Conservation (phyloP, 1,140 invertebrate genomes). For the Drosophila novamexicana region DNA sequence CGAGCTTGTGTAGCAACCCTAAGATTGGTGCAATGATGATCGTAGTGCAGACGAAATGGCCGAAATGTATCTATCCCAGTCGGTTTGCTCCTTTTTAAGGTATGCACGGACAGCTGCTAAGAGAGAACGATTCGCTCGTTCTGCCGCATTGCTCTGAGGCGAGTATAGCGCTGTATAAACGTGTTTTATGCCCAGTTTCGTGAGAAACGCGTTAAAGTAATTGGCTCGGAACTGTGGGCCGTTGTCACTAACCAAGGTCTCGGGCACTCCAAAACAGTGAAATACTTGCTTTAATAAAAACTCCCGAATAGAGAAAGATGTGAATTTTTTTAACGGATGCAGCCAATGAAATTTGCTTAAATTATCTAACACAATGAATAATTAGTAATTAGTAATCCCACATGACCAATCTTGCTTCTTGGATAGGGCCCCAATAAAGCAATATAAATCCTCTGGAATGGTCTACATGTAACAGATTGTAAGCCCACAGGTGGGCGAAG, state of each 20-base stretch:
- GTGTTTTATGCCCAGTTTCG: conserved; percentile 33
- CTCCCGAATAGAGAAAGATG: too few relatives aligned
- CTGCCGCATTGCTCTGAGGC: conserved; percentile 41
- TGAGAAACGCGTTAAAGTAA: conserved; percentile 44
- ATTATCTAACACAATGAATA: too few relatives aligned
- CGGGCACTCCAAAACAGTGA: conserved; percentile 46
- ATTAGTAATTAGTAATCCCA: too few relatives aligned
- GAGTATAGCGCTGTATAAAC: conserved; percentile 25
- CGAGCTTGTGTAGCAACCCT: conserved; percentile 23
- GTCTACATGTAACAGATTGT: too few relatives aligned
- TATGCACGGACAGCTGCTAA: conserved; percentile 38
- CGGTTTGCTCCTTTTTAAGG: conserved; percentile 26
- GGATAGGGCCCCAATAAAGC: too few relatives aligned
- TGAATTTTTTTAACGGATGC: too few relatives aligned
- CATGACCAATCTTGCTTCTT: too few relatives aligned
- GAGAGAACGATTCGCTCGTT: conserved; percentile 39
- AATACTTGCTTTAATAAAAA: conserved; percentile 34
- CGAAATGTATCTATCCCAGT: conserved; percentile 27
- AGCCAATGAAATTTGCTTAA: too few relatives aligned
- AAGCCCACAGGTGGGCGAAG: too few relatives aligned
- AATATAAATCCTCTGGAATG: too few relatives aligned
- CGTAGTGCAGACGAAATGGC: conserved; percentile 23
- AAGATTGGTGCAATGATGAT: conserved; percentile 16
- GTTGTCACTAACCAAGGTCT: conserved; percentile 54
- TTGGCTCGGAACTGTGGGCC: conserved; percentile 49